Conservation (phyloP, 1,140 invertebrate genomes). For the Drosophila mauritiana region DNA sequence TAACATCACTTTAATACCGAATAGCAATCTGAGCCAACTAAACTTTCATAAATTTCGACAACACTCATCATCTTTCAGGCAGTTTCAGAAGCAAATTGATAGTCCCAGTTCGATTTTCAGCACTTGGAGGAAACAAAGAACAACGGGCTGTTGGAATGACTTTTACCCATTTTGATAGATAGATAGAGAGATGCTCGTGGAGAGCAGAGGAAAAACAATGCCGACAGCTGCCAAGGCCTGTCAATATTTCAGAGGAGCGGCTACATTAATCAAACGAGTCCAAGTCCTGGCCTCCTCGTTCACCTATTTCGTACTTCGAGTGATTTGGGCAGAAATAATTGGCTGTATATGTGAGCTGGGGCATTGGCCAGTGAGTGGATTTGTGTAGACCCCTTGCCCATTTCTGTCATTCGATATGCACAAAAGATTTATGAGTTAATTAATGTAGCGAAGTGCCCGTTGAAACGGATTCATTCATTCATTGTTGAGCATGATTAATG, state of each 20-base stretch:
- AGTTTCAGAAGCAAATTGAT: slow-evolving; percentile 66
- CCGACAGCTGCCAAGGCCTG: slow-evolving; percentile 56
- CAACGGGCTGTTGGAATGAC: slow-evolving; percentile 66
- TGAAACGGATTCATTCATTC: slow-evolving; percentile 28
- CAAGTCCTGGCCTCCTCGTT: neutral
- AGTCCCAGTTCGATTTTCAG: slow-evolving; percentile 53
- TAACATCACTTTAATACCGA: slow-evolving; percentile 4
- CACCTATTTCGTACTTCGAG: slow-evolving; percentile 40
- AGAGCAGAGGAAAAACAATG: slow-evolving; percentile 39
- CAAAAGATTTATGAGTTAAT: slow-evolving; percentile 81
- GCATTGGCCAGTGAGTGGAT: slow-evolving; percentile 2
- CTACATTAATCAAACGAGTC: slow-evolving; percentile 71
- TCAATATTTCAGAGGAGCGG: slow-evolving; percentile 69
- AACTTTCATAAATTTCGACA: slow-evolving; percentile 29
- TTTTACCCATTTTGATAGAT: slow-evolving; percentile 67
- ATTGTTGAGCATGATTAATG: slow-evolving; percentile 73
- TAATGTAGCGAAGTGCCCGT: slow-evolving; percentile 55
- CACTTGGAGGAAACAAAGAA: slow-evolving; percentile 30
- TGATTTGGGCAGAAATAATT: slow-evolving; percentile 70
- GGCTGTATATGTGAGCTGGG: slow-evolving; percentile 21
- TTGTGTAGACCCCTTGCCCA: slow-evolving; percentile 35
- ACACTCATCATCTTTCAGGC: slow-evolving; percentile 29
- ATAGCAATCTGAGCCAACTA: neutral
- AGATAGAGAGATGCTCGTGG: slow-evolving; percentile 20
- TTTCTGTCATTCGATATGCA: slow-evolving; percentile 76